Evolutionary conservation across 2,113 vertebrate genomes (phyloP), one percentile per base, ranked within the genome.

Genomic region (Australoheros scitulus): DNA sequence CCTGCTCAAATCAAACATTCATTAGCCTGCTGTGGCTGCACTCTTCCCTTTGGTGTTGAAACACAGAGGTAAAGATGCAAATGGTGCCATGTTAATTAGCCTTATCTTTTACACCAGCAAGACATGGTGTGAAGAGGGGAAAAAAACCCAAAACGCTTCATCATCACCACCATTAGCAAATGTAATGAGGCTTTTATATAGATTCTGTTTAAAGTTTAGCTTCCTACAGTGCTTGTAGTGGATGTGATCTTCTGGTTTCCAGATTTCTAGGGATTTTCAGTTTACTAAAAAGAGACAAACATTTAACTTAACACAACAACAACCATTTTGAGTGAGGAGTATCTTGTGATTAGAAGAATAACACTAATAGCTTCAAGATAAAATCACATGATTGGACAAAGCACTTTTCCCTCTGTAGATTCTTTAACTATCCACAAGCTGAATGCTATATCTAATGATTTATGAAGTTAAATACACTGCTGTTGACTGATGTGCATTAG

Each of bases 1-100:
- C 79, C 80, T 38, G 81, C 85, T 91, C 64, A 89, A 89, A 93
- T 94, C 86, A 93, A 90, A 84, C 85, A 91, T 94, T 94, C 91
- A 94, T 94, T 94, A 93, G 85, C 86, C 86, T 41, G 58, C 84
- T 77, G 83, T 22, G 82, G 84, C 84, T 85, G 63, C 72, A 81
- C 75, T 76, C 87, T 89, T 89, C 64, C 83, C 70, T 76, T 83
- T 60, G 20, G 85, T 75, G 91, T 81, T 79, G 41, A 89, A 77
- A 84, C 86, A 64, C 79, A 41, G 76, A 85, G 81, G 82, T 91
- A 70, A 86, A 90, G 82, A 91, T 86, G 88, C 88, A 86, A 92
- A 92, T 84, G 81, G 79, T 77, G 80, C 83, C 81, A 84, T 60
- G 26, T 89, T 93, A 93, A 94, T 91, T 93, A 90, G 83, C 85